These are phyloP conservation scores for Myotis findleyi DNA, from an alignment of 2,797 vertebrate genomes.

Conservation along the genomic window DNA sequence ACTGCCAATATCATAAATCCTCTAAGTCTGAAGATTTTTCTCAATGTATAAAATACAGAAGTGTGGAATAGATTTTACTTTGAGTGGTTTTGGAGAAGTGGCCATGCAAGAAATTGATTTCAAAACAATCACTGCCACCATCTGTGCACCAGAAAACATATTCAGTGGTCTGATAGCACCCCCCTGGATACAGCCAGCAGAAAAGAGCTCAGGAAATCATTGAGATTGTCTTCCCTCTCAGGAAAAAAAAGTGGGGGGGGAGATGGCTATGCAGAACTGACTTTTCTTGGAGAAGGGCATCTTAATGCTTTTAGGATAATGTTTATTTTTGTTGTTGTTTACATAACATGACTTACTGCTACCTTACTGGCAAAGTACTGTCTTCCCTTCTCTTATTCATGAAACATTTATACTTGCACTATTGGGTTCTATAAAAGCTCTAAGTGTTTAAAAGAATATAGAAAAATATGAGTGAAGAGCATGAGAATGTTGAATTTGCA, in stretches of 20 bases:
- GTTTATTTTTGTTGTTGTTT: neutral
- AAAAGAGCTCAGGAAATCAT: neutral
- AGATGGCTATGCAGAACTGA: neutral
- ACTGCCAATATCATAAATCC: slow-evolving; percentile 56
- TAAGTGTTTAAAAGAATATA: slow-evolving; percentile 24
- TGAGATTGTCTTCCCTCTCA: neutral
- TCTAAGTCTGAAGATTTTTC: slow-evolving; percentile 41
- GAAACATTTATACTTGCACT: neutral
- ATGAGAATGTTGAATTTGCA: slow-evolving; percentile 55
- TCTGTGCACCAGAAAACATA: slow-evolving; percentile 44
- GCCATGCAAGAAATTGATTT: slow-evolving; percentile 72
- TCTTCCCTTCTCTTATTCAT: neutral
- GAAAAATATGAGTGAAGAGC: slow-evolving; percentile 9
- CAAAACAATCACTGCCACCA: slow-evolving; percentile 54
- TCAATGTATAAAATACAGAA: slow-evolving; percentile 25
- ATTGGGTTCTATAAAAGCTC: neutral
- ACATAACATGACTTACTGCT: neutral
- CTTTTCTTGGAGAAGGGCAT: neutral
- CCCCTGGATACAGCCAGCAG: neutral
- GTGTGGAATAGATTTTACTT: neutral
- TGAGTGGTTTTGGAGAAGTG: slow-evolving; percentile 56
- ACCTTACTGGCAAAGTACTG: neutral
- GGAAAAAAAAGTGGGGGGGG: neutral
- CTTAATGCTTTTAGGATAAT: neutral
- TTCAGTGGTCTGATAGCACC: neutral